Evolutionary conservation across 2,888 invertebrate species (phyloP).

Genomic region (Odontocolon sp.): DNA sequence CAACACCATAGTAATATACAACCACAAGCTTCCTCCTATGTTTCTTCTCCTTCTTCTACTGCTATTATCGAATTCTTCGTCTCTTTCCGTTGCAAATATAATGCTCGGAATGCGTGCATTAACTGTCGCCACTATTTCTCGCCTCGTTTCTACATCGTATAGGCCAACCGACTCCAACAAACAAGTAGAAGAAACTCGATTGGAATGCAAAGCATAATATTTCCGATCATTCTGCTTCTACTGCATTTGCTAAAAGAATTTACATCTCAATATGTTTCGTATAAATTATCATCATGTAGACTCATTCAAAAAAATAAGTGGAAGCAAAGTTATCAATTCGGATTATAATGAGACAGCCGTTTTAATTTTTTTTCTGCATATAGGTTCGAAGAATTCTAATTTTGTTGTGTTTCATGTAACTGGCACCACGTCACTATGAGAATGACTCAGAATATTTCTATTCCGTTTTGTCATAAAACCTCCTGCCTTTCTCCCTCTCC

Average conservation of each 20-base stretch:
- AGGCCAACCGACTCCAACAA: no score
- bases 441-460: constrained; percentile 38
- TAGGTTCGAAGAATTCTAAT: constrained; percentile 9
- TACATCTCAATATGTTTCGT: no score
- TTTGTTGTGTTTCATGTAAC: constrained; percentile 27
- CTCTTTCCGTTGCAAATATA: constrained; percentile 16
- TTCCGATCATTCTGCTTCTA: no score
- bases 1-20: constrained; percentile 44
- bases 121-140: background rate
- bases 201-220: no score
- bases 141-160: background rate
- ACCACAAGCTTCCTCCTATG: constrained; percentile 26
- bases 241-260: no score
- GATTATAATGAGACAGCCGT: no score
- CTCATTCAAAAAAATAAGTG: no score
- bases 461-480: constrained; percentile 5
- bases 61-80: constrained; percentile 14
- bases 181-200: no score
- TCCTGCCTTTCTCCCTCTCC: background rate
- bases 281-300: no score
- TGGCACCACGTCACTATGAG: constrained; percentile 31
- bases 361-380: no score
- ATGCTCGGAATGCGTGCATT: constrained; percentile 26
- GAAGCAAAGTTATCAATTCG: no score
- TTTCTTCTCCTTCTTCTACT: constrained; percentile 20